Base-by-base conservation (phyloP, 2,797 vertebrate species). In the Cyclopterus lumpus region DNA sequence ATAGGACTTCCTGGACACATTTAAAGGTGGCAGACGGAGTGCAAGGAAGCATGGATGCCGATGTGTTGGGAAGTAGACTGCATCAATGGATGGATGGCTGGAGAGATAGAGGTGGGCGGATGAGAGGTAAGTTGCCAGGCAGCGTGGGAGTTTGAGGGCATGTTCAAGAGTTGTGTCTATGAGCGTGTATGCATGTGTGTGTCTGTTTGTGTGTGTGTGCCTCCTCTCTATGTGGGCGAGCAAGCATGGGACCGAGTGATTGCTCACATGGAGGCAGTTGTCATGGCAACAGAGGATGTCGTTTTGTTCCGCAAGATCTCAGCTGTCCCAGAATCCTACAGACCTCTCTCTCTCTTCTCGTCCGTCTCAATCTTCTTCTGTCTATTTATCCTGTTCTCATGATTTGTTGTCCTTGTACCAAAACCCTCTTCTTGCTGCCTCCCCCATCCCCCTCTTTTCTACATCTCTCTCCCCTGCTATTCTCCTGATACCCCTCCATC, bases 231-330 rank as follows among this genome's bases (percentile, higher is more conserved):
- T 85, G 91, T 86, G 89, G 83, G 92, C 59, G 77, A 85, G 73
- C 8, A 26, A 91, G 77, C 75, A 85, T 86, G 91, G 88, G 82
- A 93, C 86, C 53, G 34, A 90, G 66, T 60, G 75, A 88, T 81
- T 49, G 72, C 89, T 93, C 83, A 84, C 67, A 64, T 85, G 73
- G 86, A 92, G 82, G 84, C 82, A 85, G 93, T 93, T 89, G 90
- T 91, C 93, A 94, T 94, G 81, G 93, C 89, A 94, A 93, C 93
- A 92, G 89, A 91, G 84, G 82, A 91, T 82, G 87, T 91, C 86
- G 54, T 91, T 85, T 91, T 20, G 40, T 79, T 85, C 76, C 22
- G 46, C 68, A 73, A 88, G 71, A 90, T 90, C 83, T 85, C 73
- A 74, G 79, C 69, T 86, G 87, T 91, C 86, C 89, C 74, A 82